These are phyloP conservation scores for Apodemia duryi DNA, from an alignment of 2,888 invertebrate species.

Conservation along the genomic window DNA sequence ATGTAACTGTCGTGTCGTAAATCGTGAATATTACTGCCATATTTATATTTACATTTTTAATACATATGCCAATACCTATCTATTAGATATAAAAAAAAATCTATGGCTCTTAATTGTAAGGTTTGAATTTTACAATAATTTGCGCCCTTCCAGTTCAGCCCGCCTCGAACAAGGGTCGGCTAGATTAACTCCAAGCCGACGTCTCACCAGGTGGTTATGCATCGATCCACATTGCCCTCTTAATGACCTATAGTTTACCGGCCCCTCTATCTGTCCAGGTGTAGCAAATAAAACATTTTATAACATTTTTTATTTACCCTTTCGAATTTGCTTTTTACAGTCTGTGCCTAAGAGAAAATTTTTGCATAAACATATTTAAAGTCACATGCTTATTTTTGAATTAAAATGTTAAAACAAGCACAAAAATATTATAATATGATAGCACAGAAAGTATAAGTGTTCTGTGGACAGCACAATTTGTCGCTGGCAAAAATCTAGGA, in stretches of 20 bases:
- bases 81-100: no score
- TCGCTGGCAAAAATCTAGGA: no score
- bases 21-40: no score
- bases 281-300: constrained; percentile 15
- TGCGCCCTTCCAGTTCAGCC: constrained; percentile 28
- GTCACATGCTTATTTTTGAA: background rate
- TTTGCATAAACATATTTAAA: background rate
- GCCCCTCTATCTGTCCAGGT: constrained; percentile 28
- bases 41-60: no score
- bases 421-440: no score
- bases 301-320: background rate
- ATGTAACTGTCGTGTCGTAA: no score
- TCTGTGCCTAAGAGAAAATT: background rate
- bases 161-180: constrained; percentile 27
- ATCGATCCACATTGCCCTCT: constrained; percentile 38
- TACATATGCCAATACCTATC: no score
- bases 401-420: background rate
- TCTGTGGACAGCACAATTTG: no score
- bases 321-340: background rate
- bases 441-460: no score
- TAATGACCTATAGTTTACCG: constrained; percentile 33
- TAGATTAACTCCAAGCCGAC: constrained; percentile 44
- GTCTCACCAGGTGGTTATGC: constrained; percentile 49
- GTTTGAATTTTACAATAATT: constrained; percentile 36
- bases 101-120: constrained; percentile 21